Evolutionary conservation across 2,888 invertebrate genomes (phyloP).

Genomic region (Chelonus formosanus): DNA sequence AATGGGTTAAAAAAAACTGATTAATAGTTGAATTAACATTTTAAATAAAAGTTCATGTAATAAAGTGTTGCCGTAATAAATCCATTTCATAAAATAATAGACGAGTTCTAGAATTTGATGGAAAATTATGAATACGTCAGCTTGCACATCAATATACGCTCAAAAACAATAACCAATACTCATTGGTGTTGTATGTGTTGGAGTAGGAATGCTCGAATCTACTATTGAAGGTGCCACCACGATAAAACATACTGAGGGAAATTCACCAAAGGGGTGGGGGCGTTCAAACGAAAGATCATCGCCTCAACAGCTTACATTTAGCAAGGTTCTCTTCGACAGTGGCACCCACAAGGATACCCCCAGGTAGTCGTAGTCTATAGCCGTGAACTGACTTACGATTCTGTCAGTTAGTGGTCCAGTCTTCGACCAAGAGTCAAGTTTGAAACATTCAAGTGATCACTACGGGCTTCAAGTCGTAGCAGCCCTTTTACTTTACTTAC

Average conservation of each 20-base stretch:
- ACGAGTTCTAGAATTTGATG: no score
- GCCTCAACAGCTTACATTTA: conserved; percentile 15
- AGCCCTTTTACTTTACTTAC: no score
- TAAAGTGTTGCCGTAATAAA: no score
- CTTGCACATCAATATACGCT: not conserved
- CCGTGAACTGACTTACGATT: conserved; percentile 27
- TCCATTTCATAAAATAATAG: no score
- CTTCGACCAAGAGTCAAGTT: conserved; percentile 39
- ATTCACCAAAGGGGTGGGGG: conserved; percentile 40
- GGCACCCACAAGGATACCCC: conserved; percentile 37
- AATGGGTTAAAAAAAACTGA: no score
- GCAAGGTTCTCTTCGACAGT: conserved; percentile 29
- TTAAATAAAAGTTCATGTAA: no score
- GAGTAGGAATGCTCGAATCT: conserved; percentile 46
- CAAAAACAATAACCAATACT: not conserved
- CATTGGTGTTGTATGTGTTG: not conserved
- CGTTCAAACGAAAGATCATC: conserved; percentile 20
- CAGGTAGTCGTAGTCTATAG: conserved; percentile 31
- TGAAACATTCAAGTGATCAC: conserved; percentile 14
- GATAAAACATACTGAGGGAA: conserved; percentile 42
- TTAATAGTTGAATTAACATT: no score
- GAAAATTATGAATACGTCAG: no score
- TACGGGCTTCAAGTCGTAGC: not conserved
- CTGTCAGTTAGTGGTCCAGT: conserved; percentile 43
- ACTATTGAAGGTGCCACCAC: conserved; percentile 37